A percentile compares a stretch with the other conserved stretches of the same genome.
These are phyloP conservation scores for Grammomys surdaster DNA, from an alignment of 2,113 vertebrate genomes.

Conservation along the genomic window DNA sequence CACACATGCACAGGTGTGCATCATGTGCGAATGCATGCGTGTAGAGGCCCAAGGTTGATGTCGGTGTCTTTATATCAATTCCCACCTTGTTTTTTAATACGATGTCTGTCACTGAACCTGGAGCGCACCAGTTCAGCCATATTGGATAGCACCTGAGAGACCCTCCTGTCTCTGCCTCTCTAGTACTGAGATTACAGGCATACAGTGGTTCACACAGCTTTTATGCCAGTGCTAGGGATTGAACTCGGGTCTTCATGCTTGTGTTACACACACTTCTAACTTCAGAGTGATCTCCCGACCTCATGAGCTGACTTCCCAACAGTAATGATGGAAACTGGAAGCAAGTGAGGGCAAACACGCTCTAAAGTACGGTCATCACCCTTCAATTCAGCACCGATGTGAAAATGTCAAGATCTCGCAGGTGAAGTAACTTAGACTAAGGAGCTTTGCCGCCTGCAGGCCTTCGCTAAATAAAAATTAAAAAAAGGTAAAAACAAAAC, in stretches of 20 bases:
- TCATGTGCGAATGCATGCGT: background rate
- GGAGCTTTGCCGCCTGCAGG: background rate
- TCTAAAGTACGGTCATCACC: background rate
- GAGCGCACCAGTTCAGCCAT: background rate
- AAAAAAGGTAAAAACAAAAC: background rate
- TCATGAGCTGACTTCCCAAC: background rate
- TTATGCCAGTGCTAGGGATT: background rate
- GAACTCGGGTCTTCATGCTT: background rate
- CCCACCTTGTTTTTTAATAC: background rate
- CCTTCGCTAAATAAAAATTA: background rate
- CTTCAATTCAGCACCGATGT: background rate
- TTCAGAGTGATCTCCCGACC: background rate
- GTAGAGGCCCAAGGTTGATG: background rate
- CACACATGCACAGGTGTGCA: background rate
- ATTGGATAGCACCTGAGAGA: background rate
- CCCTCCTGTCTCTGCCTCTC: too few relatives aligned
- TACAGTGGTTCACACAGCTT: background rate
- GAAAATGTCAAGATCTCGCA: background rate
- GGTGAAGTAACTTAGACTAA: background rate
- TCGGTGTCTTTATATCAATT: background rate
- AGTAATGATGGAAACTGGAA: background rate
- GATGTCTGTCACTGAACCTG: background rate
- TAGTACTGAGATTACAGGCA: background rate
- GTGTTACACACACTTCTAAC: background rate
- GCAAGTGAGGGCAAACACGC: background rate